phyloP scores from a whole-genome alignment of 1,140 invertebrate genomes.

The Hesperophylax magnus region DNA sequence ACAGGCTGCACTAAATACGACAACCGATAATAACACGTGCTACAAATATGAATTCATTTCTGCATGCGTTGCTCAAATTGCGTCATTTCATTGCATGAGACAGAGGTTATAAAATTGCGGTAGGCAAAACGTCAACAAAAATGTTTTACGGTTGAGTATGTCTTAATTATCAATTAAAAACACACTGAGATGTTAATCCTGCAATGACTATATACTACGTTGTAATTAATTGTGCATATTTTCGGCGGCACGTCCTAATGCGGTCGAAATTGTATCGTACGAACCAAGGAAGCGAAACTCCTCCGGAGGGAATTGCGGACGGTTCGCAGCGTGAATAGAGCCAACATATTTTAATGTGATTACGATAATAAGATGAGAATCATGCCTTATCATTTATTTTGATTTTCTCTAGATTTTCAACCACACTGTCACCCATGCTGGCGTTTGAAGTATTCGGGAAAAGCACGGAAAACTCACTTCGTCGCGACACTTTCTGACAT shows the following conservation, averaged over 20 bases:
- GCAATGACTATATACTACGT: slow-evolving; percentile 11
- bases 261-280: slow-evolving; percentile 67
- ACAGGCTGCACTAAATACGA: too few relatives aligned
- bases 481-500: neutral
- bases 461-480: neutral
- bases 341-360: slow-evolving; percentile 66
- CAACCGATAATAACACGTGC: neutral
- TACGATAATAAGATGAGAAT: slow-evolving; percentile 67
- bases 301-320: slow-evolving; percentile 68
- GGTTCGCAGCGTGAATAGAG: slow-evolving; percentile 70
- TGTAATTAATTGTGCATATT: slow-evolving; percentile 25
- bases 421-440: slow-evolving; percentile 71
- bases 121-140: slow-evolving; percentile 4
- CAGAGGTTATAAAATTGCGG: slow-evolving; percentile 40
- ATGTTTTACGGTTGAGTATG: neutral
- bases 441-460: slow-evolving; percentile 30
- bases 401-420: slow-evolving; percentile 72
- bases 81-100: slow-evolving; percentile 44
- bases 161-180: neutral
- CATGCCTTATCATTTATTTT: slow-evolving; percentile 79
- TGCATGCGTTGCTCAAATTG: slow-evolving; percentile 39
- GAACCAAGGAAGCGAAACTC: slow-evolving; percentile 72
- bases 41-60: too few relatives aligned
- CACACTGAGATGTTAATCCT: slow-evolving; percentile 11
- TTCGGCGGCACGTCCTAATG: slow-evolving; percentile 42